Conservation (phyloP, 2,797 vertebrate genomes). For the Acanthiza pusilla region DNA sequence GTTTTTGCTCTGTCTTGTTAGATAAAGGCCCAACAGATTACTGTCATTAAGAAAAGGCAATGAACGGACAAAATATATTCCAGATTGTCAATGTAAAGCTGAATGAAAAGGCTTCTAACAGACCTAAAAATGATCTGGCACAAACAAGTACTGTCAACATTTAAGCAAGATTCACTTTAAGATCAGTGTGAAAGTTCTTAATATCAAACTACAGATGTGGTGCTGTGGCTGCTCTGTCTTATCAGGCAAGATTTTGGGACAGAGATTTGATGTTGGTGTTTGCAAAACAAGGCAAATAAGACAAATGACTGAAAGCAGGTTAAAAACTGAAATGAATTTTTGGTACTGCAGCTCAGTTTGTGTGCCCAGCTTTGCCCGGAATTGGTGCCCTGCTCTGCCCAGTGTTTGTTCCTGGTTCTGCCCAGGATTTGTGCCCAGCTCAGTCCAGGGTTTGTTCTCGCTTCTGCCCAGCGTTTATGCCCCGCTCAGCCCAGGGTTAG, state of each 20-base stretch:
- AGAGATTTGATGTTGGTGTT: no score
- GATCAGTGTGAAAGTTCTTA: no score
- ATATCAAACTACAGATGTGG: no score
- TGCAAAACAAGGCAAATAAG: no score
- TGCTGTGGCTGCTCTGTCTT: no score
- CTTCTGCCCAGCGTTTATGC: background rate
- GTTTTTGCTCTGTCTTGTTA: background rate
- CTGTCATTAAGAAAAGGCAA: background rate
- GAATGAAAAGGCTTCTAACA: background rate
- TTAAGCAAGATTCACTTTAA: background rate
- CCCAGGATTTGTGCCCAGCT: background rate
- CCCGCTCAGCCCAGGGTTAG: background rate
- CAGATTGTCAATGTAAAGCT: background rate
- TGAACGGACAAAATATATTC: background rate
- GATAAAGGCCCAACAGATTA: background rate
- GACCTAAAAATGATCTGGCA: background rate
- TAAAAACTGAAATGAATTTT: no score
- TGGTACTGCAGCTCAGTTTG: no score
- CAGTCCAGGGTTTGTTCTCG: accelerated
- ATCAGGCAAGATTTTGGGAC: no score
- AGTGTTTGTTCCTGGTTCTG: background rate
- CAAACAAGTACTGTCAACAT: background rate
- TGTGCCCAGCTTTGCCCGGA: no score
- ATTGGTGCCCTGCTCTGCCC: background rate
- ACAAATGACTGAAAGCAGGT: no score